Evolutionary conservation across 2,888 invertebrate species (phyloP).

Genomic region (Agrochola lota): DNA sequence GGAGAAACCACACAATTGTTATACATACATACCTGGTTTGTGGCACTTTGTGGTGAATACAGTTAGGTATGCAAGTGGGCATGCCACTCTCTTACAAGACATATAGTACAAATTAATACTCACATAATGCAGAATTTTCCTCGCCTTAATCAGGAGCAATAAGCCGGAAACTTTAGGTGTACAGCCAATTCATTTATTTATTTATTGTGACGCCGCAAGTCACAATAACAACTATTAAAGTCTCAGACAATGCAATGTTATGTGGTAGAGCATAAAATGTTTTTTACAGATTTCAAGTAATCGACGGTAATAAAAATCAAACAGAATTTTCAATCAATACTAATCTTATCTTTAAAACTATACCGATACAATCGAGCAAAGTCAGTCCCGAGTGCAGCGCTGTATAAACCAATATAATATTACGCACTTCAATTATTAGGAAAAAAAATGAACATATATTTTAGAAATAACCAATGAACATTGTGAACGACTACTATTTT

Average conservation of each 20-base stretch:
- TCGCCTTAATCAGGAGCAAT: constrained; percentile 39
- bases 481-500: constrained; percentile 35
- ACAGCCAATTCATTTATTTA: constrained; percentile 57
- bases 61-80: constrained; percentile 24
- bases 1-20: neutral
- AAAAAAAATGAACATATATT: constrained; percentile 12
- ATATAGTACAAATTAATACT: constrained; percentile 51
- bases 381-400: constrained; percentile 50
- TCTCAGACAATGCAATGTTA: constrained; percentile 41
- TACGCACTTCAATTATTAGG: constrained; percentile 47
- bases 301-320: constrained; percentile 51
- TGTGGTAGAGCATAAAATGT: constrained; percentile 31
- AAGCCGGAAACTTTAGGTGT: constrained; percentile 38
- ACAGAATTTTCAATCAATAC: constrained; percentile 70
- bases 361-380: constrained; percentile 56
- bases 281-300: constrained; percentile 42
- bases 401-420: constrained; percentile 31
- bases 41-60: constrained; percentile 17
- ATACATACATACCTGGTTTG: constrained; percentile 17
- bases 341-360: constrained; percentile 69
- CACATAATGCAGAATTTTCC: constrained; percentile 58
- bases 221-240: constrained; percentile 60
- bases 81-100: constrained; percentile 20
- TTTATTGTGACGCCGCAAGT: constrained; percentile 55
- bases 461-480: constrained; percentile 27